Conservation (phyloP, 2,888 invertebrate species). For the Agonopterix arenella region DNA sequence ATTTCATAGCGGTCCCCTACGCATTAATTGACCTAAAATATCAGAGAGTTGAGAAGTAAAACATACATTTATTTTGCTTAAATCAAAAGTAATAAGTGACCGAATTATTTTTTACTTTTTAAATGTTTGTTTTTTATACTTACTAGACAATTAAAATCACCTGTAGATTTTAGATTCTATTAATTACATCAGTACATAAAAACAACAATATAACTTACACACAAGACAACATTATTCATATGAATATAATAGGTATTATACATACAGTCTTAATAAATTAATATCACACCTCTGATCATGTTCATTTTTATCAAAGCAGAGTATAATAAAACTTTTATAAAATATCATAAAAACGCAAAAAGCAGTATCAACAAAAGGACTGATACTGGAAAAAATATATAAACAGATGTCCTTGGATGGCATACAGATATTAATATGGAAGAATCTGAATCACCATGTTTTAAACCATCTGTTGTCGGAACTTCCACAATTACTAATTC, state of each 20-base stretch:
- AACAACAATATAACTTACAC: neutral
- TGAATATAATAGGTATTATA: neutral
- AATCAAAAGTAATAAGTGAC: no score
- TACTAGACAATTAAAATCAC: no score
- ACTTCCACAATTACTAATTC: slow-evolving; percentile 91
- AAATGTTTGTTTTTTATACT: no score
- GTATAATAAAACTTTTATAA: slow-evolving; percentile 43
- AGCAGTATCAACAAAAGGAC: slow-evolving; percentile 85
- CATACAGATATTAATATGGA: slow-evolving; percentile 86
- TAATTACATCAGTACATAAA: neutral
- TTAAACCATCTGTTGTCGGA: slow-evolving; percentile 87
- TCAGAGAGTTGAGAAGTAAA: no score
- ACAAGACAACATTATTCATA: slow-evolving; percentile 2
- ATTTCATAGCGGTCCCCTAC: no score
- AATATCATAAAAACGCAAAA: slow-evolving; percentile 87
- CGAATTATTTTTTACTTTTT: no score
- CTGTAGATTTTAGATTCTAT: no score
- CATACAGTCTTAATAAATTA: slow-evolving; percentile 52
- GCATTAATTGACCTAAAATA: no score
- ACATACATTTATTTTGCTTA: no score
- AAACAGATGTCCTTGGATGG: slow-evolving; percentile 86
- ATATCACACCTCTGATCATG: slow-evolving; percentile 69
- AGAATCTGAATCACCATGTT: slow-evolving; percentile 81
- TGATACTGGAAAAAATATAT: slow-evolving; percentile 87
- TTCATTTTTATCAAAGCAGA: slow-evolving; percentile 54